Percentiles rank a stretch among this genome's conserved stretches.
Conservation (phyloP, 2,888 invertebrate species). For the Brenthis hecate region DNA sequence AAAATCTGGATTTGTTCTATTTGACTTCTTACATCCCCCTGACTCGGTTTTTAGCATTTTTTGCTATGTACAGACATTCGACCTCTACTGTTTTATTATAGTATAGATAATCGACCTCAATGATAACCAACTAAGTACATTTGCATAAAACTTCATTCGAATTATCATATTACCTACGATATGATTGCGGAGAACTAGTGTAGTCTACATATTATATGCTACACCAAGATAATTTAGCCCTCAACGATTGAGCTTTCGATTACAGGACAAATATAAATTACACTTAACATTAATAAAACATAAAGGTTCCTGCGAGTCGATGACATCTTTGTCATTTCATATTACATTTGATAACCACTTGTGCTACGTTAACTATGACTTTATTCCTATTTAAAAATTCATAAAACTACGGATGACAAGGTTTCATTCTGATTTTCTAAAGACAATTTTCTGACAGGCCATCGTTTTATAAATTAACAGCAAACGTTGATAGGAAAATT, state of each 20-base stretch:
- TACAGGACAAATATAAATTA: conserved; percentile 14
- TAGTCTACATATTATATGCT: background rate
- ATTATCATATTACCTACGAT: background rate
- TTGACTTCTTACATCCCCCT: too few relatives aligned
- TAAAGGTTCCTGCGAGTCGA: background rate
- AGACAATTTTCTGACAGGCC: too few relatives aligned
- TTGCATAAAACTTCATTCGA: background rate
- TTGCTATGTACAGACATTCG: too few relatives aligned
- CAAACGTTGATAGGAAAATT: too few relatives aligned
- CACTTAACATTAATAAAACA: conserved; percentile 5
- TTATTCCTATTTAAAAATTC: background rate
- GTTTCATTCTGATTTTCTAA: background rate
- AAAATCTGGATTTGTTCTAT: too few relatives aligned
- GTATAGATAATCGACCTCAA: background rate
- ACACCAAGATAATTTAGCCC: background rate
- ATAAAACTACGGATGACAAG: background rate
- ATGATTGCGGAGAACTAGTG: background rate
- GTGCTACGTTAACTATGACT: conserved; percentile 1
- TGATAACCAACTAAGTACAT: background rate
- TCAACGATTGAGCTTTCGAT: conserved; percentile 6
- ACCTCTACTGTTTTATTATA: too few relatives aligned
- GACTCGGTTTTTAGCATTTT: too few relatives aligned
- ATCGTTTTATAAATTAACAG: too few relatives aligned
- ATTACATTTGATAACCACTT: background rate
- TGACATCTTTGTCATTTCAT: conserved; percentile 8